Evolutionary conservation across 2,888 invertebrate genomes (phyloP).

Genomic region (Synanthedon formicaeformis): DNA sequence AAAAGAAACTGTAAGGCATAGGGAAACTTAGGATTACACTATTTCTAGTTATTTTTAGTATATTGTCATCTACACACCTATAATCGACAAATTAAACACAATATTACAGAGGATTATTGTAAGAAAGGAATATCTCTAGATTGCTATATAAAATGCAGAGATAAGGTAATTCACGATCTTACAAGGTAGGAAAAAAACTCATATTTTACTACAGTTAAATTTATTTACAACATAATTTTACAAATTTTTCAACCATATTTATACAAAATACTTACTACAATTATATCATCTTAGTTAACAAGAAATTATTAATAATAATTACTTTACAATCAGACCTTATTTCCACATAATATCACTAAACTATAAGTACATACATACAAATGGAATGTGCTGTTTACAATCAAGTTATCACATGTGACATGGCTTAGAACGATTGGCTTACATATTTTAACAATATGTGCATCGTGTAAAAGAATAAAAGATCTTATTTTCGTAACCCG

Average conservation of each 20-base stretch:
- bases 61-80: too few species aligned
- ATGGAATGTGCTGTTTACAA: slow-evolving; percentile 41
- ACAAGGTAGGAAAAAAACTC: too few species aligned
- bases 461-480: slow-evolving; percentile 6
- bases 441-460: slow-evolving; percentile 3
- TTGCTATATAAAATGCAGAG: too few species aligned
- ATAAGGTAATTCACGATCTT: too few species aligned
- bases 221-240: slow-evolving; percentile 69
- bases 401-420: slow-evolving; percentile 57
- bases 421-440: slow-evolving; percentile 32
- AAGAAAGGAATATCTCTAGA: too few species aligned
- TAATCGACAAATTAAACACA: too few species aligned
- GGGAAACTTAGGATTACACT: too few species aligned
- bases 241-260: slow-evolving; percentile 65
- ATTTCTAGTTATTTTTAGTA: too few species aligned
- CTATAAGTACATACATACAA: slow-evolving; percentile 44
- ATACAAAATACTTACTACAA: slow-evolving; percentile 50
- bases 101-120: too few species aligned
- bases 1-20: too few species aligned
- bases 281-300: slow-evolving; percentile 52
- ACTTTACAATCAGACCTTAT: slow-evolving; percentile 65
- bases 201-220: slow-evolving; percentile 21
- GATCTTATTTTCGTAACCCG: too few species aligned
- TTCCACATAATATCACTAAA: slow-evolving; percentile 46
- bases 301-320: slow-evolving; percentile 43